A percentile compares a stretch with the other conserved stretches of the same genome.
These are phyloP conservation scores for Chunga burmeisteri DNA, from an alignment of 2,113 vertebrate species.

Conservation along the genomic window DNA sequence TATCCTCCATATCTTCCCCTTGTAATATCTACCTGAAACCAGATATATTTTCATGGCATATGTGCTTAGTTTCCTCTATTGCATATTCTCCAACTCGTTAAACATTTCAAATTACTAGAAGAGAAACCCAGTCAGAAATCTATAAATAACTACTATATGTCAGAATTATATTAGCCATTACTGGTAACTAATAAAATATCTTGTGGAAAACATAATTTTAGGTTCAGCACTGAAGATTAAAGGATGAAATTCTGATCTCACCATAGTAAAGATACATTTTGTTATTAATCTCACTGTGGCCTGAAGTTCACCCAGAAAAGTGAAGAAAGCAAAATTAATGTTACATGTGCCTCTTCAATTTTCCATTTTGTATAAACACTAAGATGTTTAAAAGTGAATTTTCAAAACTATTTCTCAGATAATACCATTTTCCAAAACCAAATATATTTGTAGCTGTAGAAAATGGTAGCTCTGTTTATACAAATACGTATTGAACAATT, in stretches of 20 bases:
- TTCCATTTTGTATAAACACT: neutral
- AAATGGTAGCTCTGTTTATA: neutral
- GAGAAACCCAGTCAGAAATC: neutral
- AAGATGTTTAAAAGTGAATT: neutral
- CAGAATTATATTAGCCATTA: neutral
- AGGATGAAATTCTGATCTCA: neutral
- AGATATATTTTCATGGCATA: neutral
- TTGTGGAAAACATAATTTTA: neutral
- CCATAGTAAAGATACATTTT: neutral
- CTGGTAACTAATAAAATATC: neutral
- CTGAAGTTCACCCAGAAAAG: neutral
- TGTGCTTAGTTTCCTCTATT: neutral
- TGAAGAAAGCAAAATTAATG: neutral
- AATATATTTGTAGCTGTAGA: neutral
- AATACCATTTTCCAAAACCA: neutral
- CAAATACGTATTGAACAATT: neutral
- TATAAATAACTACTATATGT: neutral
- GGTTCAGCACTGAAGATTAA: neutral
- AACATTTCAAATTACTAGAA: neutral
- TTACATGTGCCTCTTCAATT: neutral
- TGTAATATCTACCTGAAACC: neutral
- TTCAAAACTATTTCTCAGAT: neutral
- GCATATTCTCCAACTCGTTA: neutral
- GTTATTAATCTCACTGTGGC: neutral
- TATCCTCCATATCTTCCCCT: neutral